Conservation (phyloP, 2,797 vertebrate genomes). For the Etheostoma perlongum region DNA sequence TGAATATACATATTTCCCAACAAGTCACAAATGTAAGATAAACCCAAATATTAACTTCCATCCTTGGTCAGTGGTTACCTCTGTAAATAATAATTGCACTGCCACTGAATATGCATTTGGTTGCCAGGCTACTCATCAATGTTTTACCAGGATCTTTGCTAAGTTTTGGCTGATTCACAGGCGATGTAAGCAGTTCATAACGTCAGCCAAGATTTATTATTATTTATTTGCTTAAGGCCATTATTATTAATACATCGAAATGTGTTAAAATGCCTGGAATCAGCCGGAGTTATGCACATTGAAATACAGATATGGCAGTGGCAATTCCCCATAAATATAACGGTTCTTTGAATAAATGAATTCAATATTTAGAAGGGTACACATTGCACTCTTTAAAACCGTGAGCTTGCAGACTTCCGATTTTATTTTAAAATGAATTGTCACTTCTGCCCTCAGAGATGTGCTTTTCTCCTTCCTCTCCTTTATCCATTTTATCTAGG, state of each 20-base stretch:
- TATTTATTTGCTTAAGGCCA: constrained; percentile 13
- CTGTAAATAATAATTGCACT: background rate
- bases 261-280: constrained; percentile 15
- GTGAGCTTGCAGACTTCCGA: constrained; percentile 15
- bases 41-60: too few relatives aligned
- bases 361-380: background rate
- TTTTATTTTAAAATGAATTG: constrained; percentile 45
- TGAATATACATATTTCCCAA: too few relatives aligned
- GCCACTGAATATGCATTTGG: background rate
- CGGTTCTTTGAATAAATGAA: background rate
- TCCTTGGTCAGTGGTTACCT: background rate
- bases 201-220: constrained; percentile 27
- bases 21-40: too few relatives aligned
- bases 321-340: background rate
- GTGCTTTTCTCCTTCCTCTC: constrained; percentile 31
- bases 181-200: constrained; percentile 3
- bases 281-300: background rate
- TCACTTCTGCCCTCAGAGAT: constrained; percentile 40
- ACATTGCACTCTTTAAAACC: constrained; percentile 20
- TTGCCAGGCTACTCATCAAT: constrained; percentile 14
- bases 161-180: background rate
- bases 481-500: constrained; percentile 68
- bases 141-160: constrained; percentile 9
- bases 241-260: constrained; percentile 19
- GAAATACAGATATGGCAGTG: background rate